A percentile compares a stretch with the other conserved stretches of the same genome.
phyloP scores from a whole-genome alignment of 2,113 vertebrate genomes.

The Chrysochloris asiatica region DNA sequence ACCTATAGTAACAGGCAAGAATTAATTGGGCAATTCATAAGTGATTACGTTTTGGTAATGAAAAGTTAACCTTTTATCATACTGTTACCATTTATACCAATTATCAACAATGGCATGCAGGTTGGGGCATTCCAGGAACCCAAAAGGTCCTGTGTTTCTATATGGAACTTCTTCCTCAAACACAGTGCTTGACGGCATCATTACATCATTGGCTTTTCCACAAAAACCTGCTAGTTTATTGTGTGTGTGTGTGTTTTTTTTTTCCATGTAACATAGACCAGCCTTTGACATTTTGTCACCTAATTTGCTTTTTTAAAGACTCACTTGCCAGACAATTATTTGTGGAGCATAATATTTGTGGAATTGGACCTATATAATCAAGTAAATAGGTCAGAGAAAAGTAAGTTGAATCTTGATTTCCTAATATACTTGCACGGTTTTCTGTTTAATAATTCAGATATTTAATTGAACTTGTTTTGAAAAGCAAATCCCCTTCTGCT shows the following conservation, averaged over 20 bases:
- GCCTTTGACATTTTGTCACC: conserved; percentile 23
- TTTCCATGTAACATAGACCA: not conserved
- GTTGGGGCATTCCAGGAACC: not conserved
- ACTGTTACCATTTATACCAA: not conserved
- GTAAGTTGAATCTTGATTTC: not conserved
- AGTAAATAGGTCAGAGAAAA: not conserved
- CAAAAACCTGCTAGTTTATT: conserved; percentile 26
- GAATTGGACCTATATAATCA: not conserved
- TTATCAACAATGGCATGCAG: not conserved
- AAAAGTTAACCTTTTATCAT: conserved; percentile 9
- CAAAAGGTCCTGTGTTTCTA: conserved; percentile 1
- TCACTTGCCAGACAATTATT: not conserved
- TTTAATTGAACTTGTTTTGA: conserved; percentile 23
- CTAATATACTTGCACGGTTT: not conserved
- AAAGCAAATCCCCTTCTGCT: not conserved
- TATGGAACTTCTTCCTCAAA: not conserved
- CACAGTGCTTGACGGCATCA: not conserved
- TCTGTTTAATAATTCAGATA: conserved; percentile 35
- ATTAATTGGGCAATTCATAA: not conserved
- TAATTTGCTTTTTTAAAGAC: conserved; percentile 29
- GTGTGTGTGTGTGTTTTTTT: too few relatives aligned
- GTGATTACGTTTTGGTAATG: conserved; percentile 17
- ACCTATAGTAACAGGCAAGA: not conserved
- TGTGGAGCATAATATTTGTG: not conserved
- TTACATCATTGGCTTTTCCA: conserved; percentile 3